Base-by-base conservation (phyloP, 2,113 vertebrate genomes). In the Labeo catla region DNA sequence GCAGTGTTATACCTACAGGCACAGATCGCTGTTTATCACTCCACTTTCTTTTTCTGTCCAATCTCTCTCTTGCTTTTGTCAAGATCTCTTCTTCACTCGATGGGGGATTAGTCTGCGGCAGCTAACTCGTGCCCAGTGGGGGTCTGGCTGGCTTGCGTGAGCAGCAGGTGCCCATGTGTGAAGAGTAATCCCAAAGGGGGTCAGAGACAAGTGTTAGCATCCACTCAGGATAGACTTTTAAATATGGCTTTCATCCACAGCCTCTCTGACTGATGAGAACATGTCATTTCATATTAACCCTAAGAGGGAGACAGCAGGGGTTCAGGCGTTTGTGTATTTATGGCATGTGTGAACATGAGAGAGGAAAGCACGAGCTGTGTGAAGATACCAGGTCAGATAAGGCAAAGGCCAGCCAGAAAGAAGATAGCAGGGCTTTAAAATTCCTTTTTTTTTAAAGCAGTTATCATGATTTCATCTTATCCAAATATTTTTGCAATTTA, bases 271-370 rank as follows among this genome's bases (percentile, higher is more conserved):
- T 78, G 85, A 87, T 81, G 73, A 47, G 50, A 84, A 45, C 86
- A 49, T 65, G 80, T 85, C 90, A 86, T 80, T 76, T 77, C 79
- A 74, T 23, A 86, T 89, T 83, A 91, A 57, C 61, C 52, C 52
- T 80, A 65, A 65, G 50, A 68, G 54, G 81, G 47, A 11, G 78
- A 85, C 86, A 81, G 34, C 84, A 83, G 59, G 43, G 72, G 47
- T 54, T 65, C 39, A 21, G 70, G 16, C 65, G 21, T 9, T 50
- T 52, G 49, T 76, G 8, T 88, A 85, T 88, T 85, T 85, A 79
- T 63, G 82, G 77, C 85, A 65, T 28, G 74, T 68, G 83, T 82
- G 77, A 85, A 76, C 70, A 73, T 57, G 34, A 52, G 23, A 72
- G 59, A 81, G 76, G 65, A 77, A 16, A 39, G 8, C 28, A 6